Evolutionary conservation across 2,888 invertebrate species (phyloP), one percentile per base, ranked within the genome.

Genomic region (Tetranychus piercei): DNA sequence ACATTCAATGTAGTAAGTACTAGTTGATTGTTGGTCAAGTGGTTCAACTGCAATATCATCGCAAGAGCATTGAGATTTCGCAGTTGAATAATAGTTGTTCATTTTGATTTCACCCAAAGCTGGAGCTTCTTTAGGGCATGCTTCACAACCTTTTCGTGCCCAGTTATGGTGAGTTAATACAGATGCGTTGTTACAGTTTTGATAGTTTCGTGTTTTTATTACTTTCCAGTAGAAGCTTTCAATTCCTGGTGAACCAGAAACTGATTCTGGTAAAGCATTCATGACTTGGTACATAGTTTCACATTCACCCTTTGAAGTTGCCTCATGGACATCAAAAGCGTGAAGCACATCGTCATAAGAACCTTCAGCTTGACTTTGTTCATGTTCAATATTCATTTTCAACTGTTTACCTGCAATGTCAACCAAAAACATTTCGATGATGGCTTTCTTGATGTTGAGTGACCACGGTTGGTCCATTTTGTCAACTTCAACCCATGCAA

Each of bases 361-460:
- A 55, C 5, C 6, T 2, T 15, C 6, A 55, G 55, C 2, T 55
- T 5, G 6, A 55, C 7, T 7, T 3, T 15, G 11, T 15, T 55
- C 55, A 55, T 55, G 9, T 0, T 9, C 6, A 34, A 0, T 3
- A 34, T 34, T 34, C 34, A 34, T 70, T 7, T 76, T 74, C 15
- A 76, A 45, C 23, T 78, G 76, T 1, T 76, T 66, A 2, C 75
- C 80, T 34, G 80, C 80, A 43, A 82, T 76, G 76, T 82, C 80
- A 15, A 83, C 76, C 75, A 81, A 80, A 43, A 82, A 73, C 65
- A 82, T 72, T 65, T 80, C 79, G 44, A 81, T 80, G 66, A 82
- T 75, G 74, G 81, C 81, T 76, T 81, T 80, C 80, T 83, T 84
- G 76, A 83, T 80, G 80, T 84, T 83, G 74, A 82, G 79, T n/a